These are phyloP conservation scores for Caiman crocodilus DNA, from an alignment of 2,797 vertebrate species.

Conservation along the genomic window DNA sequence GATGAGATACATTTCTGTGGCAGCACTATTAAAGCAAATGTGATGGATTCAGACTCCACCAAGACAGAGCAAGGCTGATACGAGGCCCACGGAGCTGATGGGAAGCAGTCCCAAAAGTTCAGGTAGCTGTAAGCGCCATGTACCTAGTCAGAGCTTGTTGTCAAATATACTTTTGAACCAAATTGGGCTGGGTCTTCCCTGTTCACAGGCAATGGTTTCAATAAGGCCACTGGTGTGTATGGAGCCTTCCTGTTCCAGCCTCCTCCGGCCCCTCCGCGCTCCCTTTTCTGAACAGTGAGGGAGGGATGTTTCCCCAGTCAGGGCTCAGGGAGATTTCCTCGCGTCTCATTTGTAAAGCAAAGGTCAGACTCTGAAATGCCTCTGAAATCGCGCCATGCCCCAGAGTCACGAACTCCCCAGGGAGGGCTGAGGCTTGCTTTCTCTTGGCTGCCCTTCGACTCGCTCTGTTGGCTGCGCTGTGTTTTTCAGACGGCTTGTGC, in stretches of 20 bases:
- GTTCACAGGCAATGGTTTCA: constrained; percentile 57
- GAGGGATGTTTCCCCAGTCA: constrained; percentile 68
- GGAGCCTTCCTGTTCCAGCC: constrained; percentile 65
- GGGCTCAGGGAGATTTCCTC: constrained; percentile 53
- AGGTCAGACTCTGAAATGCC: constrained; percentile 52
- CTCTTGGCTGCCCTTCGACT: neutral
- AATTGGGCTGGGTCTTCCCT: constrained; percentile 36
- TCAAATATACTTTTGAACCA: constrained; percentile 29
- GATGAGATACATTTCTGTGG: too few relatives aligned
- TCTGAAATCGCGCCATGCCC: constrained; percentile 46
- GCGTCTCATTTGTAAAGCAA: constrained; percentile 67
- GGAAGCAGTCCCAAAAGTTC: too few relatives aligned
- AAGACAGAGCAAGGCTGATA: too few relatives aligned
- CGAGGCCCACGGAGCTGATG: too few relatives aligned
- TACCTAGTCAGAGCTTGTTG: too few relatives aligned
- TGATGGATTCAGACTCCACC: too few relatives aligned
- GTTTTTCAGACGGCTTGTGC: neutral
- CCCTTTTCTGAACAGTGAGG: constrained; percentile 61
- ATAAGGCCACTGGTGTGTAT: constrained; percentile 31
- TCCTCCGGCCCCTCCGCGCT: constrained; percentile 11
- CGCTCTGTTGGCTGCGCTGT: neutral
- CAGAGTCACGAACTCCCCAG: constrained; percentile 19
- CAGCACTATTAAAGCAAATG: too few relatives aligned
- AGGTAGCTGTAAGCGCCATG: too few relatives aligned
- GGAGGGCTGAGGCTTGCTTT: neutral